Base-by-base conservation (phyloP, 2,113 vertebrate genomes). In the Formicarius rufipectus region DNA sequence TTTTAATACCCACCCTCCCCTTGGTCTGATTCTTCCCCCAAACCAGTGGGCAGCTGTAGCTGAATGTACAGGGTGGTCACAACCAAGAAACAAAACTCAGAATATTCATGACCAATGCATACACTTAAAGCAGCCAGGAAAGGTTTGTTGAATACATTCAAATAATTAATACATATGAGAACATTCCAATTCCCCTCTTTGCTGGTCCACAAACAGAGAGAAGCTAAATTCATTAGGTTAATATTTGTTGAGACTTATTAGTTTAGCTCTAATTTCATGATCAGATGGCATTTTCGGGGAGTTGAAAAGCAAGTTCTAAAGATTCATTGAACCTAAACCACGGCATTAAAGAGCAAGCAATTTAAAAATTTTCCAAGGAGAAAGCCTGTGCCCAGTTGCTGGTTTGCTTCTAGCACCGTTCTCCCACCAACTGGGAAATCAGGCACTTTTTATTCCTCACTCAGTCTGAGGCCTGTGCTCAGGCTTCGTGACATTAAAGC, bases 171-270 rank as follows among this genome's bases (percentile, higher is more conserved):
- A 90, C 73, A 9, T 50, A 24, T 2, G 52, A 96, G 95, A 88
- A 92, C 76, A 82, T n/a, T 87, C 88, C 86, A 56, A 79, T 92
- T 96, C 93, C 90, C 73, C 88, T 93, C 90, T 45, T 39, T 86
- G 92, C 94, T 75, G 78, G 52, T 56, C 92, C 93, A 94, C 93
- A 96, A 96, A 95, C 90, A 96, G 66, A 95, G 35, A 89, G 80
- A 28, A 94, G 80, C 37, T 72, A 92, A 94, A 96, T 94, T 96
- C 90, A 97, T 95, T 96, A 92, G 95, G 50, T 95, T 93, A 95
- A 92, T 96, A 95, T 96, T 96, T 94, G 93, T 96, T 60, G 93
- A 95, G 93, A 94, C 69, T 92, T 96, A 94, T 94, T 95, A 93
- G 92, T 92, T 95, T 94, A 96, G 85, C 92, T 95, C 83, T 89